phyloP scores from a whole-genome alignment of 64 coral and sea anemone species.

The Montipora efflorescens region DNA sequence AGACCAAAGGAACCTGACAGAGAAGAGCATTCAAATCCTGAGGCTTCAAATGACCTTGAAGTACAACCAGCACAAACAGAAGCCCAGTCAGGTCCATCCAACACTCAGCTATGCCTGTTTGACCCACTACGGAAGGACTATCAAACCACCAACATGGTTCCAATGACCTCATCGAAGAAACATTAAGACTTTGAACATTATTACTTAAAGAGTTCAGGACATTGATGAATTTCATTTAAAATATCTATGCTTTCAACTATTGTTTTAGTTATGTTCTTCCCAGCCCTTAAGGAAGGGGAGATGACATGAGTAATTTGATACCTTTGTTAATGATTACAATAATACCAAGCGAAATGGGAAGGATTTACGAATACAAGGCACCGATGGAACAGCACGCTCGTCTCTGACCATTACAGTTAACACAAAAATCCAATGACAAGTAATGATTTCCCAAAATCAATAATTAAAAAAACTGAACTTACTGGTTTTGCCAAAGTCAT shows the following conservation, averaged over 20 bases:
- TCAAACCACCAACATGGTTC: slow-evolving; percentile 22
- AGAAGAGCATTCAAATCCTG: slow-evolving; percentile 16
- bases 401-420: not conserved
- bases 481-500: slow-evolving; percentile 88
- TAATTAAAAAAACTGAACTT: slow-evolving; percentile 15
- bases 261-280: not conserved
- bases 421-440: not conserved
- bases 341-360: slow-evolving; percentile 9
- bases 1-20: slow-evolving; percentile 21
- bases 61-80: slow-evolving; percentile 15
- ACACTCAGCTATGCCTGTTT: slow-evolving; percentile 11
- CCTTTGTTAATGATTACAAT: slow-evolving; percentile 24
- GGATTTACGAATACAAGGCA: not conserved
- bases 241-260: not conserved
- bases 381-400: too few species aligned
- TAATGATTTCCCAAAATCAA: not conserved
- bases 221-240: not conserved
- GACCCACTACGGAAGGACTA: not conserved
- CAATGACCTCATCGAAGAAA: slow-evolving; percentile 23
- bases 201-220: not conserved
- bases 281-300: slow-evolving; percentile 13
- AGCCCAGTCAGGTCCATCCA: not conserved
- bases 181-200: slow-evolving; percentile 8
- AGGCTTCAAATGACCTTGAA: slow-evolving; percentile 46
- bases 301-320: slow-evolving; percentile 28